A percentile compares a stretch with the other conserved stretches of the same genome.
Conservation (phyloP, 2,797 vertebrate species). For the Schizopygopsis pylzovi region DNA sequence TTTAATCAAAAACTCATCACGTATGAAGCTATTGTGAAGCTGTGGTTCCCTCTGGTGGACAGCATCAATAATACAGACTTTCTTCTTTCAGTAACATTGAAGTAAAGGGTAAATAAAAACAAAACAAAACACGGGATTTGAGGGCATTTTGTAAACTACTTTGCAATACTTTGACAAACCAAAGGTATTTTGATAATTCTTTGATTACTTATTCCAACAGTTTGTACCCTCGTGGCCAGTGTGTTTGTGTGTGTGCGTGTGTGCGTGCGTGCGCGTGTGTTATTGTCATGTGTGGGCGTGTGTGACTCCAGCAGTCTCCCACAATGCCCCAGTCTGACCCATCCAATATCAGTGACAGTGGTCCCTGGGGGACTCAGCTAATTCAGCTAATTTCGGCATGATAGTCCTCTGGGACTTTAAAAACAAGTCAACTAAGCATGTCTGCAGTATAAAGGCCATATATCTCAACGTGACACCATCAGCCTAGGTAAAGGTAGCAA, state of each 20-base stretch:
- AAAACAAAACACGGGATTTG: too few species aligned
- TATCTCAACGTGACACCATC: not conserved
- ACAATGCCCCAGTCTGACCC: not conserved
- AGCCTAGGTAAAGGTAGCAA: not conserved
- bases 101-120: not conserved
- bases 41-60: not conserved
- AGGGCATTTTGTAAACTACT: too few species aligned
- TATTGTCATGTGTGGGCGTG: too few species aligned
- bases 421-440: not conserved
- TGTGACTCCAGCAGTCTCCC: not conserved
- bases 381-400: not conserved
- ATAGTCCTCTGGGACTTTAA: not conserved
- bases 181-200: too few species aligned
- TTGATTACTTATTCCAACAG: not conserved
- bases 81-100: not conserved
- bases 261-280: too few species aligned
- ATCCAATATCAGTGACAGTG: not conserved
- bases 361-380: not conserved
- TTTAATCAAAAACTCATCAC: too few species aligned
- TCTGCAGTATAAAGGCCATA: not conserved
- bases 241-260: too few species aligned
- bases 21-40: not conserved
- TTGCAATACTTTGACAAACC: too few species aligned
- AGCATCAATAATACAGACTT: not conserved
- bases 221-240: not conserved